Percentiles rank a stretch among this genome's conserved stretches.
These are phyloP conservation scores for Diglossa cyanea DNA, from an alignment of 2,797 vertebrate species.

Conservation along the genomic window DNA sequence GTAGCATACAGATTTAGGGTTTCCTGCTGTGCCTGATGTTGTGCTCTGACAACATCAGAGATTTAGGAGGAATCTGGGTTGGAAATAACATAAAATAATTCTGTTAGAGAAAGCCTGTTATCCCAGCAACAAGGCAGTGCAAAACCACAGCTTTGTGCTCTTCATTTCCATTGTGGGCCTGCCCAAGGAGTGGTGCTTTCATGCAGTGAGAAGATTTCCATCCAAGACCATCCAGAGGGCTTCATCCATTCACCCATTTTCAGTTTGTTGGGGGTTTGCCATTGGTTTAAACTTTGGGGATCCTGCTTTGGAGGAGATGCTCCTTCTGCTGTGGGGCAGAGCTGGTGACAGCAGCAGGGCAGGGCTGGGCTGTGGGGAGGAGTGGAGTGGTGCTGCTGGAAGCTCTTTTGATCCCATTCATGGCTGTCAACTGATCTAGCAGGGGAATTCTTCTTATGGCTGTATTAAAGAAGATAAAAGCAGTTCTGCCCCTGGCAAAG, in stretches of 20 bases:
- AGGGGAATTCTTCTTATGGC: not conserved
- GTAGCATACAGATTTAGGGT: not conserved
- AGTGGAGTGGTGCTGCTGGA: not conserved
- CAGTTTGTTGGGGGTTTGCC: not conserved
- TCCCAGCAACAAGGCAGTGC: rapidly evolving
- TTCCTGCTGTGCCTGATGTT: not conserved
- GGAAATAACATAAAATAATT: not conserved
- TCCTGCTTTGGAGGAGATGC: rapidly evolving
- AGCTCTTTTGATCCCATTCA: not conserved
- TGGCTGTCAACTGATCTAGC: not conserved
- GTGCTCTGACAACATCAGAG: not conserved
- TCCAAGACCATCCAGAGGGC: not conserved
- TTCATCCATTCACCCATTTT: not conserved
- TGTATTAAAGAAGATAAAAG: not conserved
- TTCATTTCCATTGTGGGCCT: rapidly evolving
- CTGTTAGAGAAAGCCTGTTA: not conserved
- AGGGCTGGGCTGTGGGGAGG: not conserved
- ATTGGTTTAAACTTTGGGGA: rapidly evolving
- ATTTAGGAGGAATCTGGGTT: not conserved
- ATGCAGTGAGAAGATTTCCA: not conserved
- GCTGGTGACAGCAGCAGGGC: not conserved
- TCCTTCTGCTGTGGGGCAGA: rapidly evolving
- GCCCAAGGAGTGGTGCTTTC: not conserved
- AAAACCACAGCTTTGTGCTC: not conserved
- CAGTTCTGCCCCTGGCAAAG: not conserved